phyloP scores from a whole-genome alignment of 1,140 invertebrate species.

The Diachasmimorpha longicaudata region DNA sequence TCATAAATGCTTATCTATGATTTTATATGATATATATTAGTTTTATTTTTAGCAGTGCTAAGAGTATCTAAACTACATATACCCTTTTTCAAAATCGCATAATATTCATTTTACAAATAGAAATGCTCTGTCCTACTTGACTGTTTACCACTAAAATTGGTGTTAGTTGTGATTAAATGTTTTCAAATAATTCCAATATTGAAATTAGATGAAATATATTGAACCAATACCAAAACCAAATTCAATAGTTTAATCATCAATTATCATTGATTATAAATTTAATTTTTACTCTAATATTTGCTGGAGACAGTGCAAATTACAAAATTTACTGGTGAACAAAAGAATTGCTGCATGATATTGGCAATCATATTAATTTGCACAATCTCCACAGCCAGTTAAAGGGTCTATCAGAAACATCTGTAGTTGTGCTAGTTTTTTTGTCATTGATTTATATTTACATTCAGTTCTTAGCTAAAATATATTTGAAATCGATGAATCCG shows the following conservation, averaged over 20 bases:
- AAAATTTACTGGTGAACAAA: not conserved
- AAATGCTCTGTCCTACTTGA: conserved; percentile 53
- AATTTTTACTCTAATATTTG: not conserved
- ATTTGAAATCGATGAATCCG: not conserved
- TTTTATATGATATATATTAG: conserved; percentile 22
- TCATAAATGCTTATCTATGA: conserved; percentile 50
- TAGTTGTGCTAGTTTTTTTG: not conserved
- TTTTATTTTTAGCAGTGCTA: conserved; percentile 31
- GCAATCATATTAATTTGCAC: not conserved
- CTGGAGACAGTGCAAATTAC: conserved; percentile 1
- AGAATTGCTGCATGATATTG: not conserved
- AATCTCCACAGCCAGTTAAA: not conserved
- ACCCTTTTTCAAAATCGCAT: not conserved
- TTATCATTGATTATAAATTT: not conserved
- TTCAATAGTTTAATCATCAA: not conserved
- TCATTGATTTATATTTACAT: not conserved
- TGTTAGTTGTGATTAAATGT: conserved; percentile 41
- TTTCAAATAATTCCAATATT: not conserved
- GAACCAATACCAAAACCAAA: not conserved
- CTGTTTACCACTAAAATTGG: conserved; percentile 50
- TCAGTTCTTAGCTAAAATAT: not conserved
- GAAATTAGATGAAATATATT: not conserved
- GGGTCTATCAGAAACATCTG: not conserved
- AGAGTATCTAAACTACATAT: conserved; percentile 22
- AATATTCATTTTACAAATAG: conserved; percentile 32